phyloP scores from a whole-genome alignment of 2,888 invertebrate species.

The Epistrophella euchroma region DNA sequence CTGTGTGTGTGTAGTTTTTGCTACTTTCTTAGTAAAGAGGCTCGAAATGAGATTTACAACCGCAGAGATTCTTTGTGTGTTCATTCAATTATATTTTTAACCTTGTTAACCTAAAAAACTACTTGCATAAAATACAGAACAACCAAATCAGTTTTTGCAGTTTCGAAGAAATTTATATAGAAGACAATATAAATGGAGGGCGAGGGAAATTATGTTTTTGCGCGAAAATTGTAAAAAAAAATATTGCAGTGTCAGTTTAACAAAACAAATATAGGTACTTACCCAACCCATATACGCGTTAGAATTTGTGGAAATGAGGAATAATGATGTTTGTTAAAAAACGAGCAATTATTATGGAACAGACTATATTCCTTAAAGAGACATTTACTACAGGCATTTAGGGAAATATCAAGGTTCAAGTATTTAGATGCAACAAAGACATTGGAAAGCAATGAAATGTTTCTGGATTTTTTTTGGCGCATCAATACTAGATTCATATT shows the following conservation, averaged over 20 bases:
- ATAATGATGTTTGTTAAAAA: conserved; percentile 68
- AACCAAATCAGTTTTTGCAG: conserved; percentile 52
- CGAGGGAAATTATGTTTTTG: conserved; percentile 11
- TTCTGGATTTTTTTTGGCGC: too few relatives aligned
- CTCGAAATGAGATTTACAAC: conserved; percentile 62
- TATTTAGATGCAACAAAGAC: too few relatives aligned
- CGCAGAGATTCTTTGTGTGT: conserved; percentile 27
- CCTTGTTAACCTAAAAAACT: conserved; percentile 76
- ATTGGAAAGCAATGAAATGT: too few relatives aligned
- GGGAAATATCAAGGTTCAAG: too few relatives aligned
- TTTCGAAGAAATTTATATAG: background rate
- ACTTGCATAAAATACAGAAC: conserved; percentile 71
- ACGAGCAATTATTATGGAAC: background rate
- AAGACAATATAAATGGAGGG: background rate
- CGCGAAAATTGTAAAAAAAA: conserved; percentile 66
- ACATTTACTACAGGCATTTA: background rate
- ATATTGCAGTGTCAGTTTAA: conserved; percentile 44
- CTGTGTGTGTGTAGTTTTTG: background rate
- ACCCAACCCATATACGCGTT: background rate
- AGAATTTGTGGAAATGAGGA: conserved; percentile 28
- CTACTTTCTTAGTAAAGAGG: conserved; percentile 61
- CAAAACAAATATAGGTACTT: conserved; percentile 49
- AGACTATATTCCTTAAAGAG: background rate
- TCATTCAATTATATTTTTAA: conserved; percentile 53
- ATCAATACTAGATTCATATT: too few relatives aligned